Base-by-base conservation (phyloP, 2,113 vertebrate species). In the Rhea americana region DNA sequence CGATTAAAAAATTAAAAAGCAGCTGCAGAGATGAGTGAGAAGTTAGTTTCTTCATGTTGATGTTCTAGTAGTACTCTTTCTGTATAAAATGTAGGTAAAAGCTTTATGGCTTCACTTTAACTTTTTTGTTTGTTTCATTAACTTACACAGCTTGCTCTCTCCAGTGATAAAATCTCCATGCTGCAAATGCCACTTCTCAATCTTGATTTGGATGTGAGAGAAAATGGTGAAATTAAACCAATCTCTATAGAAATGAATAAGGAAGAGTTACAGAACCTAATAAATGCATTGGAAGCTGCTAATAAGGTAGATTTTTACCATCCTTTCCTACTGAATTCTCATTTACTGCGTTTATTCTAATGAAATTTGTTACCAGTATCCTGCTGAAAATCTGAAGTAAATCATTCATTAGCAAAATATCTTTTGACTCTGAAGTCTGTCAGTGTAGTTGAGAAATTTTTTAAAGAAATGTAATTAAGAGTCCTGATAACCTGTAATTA, bases 81-180 rank as follows among this genome's bases (percentile, higher is more conserved):
- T 45, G 1, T 47, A 22, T 32, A 12, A 80, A 77, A 21, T 28
- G 12, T 11, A 47, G 9, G 28, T 56, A 9, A 72, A 75, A 77
- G 5, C 28, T 41, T 81, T 37, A 20, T 86, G 68, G 9, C 21
- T 75, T 3, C 24, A 62, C 22, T 43, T 95, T 50, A 5, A 4
- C 74, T 86, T 71, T 37, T 20, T 67, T 22, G 2, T 67, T 82
- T 91, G 16, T 80, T 95, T 76, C 39, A 25, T 95, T 39, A 15
- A 94, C 91, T 67, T 90, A 30, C 65, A 22, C 71, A 99, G 99
- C 97, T 99, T 59, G 99, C 98, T 39, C 97, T 99, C 70, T 99
- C 99, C 90, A 99, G 99, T 81, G 99, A 99, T 96, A 99, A 99
- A 92, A 98, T 99, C 82, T 98, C 99, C 25, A 97, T 98, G 76